A percentile compares a stretch with the other conserved stretches of the same genome.
These are phyloP conservation scores for Amblyopsis hoosieri DNA, from an alignment of 2,797 vertebrate species.

Conservation along the genomic window DNA sequence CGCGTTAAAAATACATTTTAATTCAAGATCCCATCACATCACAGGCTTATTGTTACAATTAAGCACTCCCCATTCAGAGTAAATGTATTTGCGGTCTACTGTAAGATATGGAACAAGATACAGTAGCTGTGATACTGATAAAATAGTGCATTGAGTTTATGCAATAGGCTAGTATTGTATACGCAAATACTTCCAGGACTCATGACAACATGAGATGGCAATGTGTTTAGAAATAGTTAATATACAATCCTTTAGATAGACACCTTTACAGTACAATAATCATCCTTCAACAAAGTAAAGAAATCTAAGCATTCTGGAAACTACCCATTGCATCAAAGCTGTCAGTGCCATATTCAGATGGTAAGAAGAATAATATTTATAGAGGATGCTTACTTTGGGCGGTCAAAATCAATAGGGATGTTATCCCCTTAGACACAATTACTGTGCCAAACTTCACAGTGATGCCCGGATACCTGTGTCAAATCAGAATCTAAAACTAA, in stretches of 20 bases:
- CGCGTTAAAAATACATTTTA: conserved; percentile 45
- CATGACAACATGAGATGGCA: too few species aligned
- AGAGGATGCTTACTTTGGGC: conserved; percentile 30
- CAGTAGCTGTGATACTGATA: conserved; percentile 29
- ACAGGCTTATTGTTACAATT: conserved; percentile 35
- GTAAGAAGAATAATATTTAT: conserved; percentile 23
- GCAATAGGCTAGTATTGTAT: too few species aligned
- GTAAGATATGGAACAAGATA: conserved; percentile 1
- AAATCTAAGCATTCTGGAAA: background rate
- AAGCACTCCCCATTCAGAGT: conserved; percentile 48
- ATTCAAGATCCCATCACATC: conserved; percentile 21
- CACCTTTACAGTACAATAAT: conserved; percentile 2
- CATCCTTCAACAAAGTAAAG: background rate
- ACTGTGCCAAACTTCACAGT: conserved; percentile 50
- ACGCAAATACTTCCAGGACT: too few species aligned
- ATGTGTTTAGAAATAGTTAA: background rate
- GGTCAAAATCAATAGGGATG: conserved; percentile 36
- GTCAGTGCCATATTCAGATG: conserved; percentile 20
- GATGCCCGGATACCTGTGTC: conserved; percentile 29
- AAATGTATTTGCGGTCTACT: conserved; percentile 44
- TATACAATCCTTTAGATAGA: conserved; percentile 2
- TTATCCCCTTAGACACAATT: conserved; percentile 57
- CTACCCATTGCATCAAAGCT: conserved; percentile 20
- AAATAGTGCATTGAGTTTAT: conserved; percentile 24
- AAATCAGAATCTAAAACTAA: conserved; percentile 42